A percentile compares a stretch with the other conserved stretches of the same genome.
These are phyloP conservation scores for Euzophera pinguis DNA, from an alignment of 2,888 invertebrate species.

Conservation along the genomic window DNA sequence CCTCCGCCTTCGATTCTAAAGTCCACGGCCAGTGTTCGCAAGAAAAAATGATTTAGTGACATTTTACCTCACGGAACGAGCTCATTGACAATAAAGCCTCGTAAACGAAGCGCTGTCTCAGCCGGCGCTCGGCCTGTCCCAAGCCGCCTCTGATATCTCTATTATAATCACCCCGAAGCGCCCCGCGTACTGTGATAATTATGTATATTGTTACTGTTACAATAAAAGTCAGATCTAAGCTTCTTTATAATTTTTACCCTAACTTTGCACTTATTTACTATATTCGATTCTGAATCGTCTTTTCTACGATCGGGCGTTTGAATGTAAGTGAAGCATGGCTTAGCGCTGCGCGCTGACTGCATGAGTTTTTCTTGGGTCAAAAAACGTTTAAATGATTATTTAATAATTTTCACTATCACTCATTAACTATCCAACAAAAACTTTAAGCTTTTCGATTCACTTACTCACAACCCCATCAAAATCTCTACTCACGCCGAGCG, in stretches of 20 bases:
- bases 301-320: constrained; percentile 49
- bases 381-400: constrained; percentile 30
- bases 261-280: constrained; percentile 48
- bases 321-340: constrained; percentile 77
- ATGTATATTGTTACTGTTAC: constrained; percentile 78
- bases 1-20: constrained; percentile 76
- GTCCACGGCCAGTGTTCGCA: constrained; percentile 74
- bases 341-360: constrained; percentile 64
- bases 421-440: constrained; percentile 19
- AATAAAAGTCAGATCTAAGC: constrained; percentile 68
- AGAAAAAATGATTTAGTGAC: constrained; percentile 65
- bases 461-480: constrained; percentile 28
- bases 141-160: constrained; percentile 54
- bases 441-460: constrained; percentile 38
- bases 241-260: constrained; percentile 54
- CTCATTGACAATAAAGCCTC: constrained; percentile 47
- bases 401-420: constrained; percentile 5
- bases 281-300: constrained; percentile 42
- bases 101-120: constrained; percentile 53
- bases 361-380: constrained; percentile 60
- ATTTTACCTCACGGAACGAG: constrained; percentile 41
- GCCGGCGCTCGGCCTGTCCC: constrained; percentile 49
- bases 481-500: constrained; percentile 34
- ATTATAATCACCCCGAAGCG: constrained; percentile 69
- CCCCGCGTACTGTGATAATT: constrained; percentile 80